Evolutionary conservation across 2,888 invertebrate species (phyloP).

Genomic region (Synergus umbraculus): DNA sequence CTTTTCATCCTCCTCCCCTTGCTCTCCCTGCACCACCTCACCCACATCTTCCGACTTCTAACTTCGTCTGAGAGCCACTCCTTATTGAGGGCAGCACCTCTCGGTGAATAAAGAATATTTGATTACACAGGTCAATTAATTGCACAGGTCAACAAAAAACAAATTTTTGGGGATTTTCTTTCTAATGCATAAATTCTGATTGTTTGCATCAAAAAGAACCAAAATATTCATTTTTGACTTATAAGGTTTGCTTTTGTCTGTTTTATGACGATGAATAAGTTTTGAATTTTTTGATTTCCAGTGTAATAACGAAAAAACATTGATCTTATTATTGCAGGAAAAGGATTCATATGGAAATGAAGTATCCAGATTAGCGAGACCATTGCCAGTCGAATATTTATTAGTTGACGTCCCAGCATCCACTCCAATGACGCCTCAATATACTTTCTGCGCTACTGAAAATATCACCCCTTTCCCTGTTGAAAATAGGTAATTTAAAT

Average conservation of each 20-base stretch:
- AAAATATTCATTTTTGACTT: too few species aligned
- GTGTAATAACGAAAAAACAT: neutral
- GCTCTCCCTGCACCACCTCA: too few species aligned
- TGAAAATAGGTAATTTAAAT: constrained; percentile 83
- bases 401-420: constrained; percentile 98
- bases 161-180: too few species aligned
- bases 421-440: constrained; percentile 88
- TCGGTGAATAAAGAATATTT: constrained; percentile 25
- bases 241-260: too few species aligned
- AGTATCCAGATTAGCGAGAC: constrained; percentile 93
- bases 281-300: too few species aligned
- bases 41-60: neutral
- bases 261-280: too few species aligned
- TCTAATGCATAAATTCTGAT: too few species aligned
- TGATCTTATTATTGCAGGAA: constrained; percentile 82
- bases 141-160: neutral
- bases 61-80: constrained; percentile 1
- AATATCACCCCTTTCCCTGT: constrained; percentile 85
- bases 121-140: neutral
- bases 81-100: constrained; percentile 8
- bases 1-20: constrained; percentile 11
- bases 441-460: constrained; percentile 84
- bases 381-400: constrained; percentile 98
- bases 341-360: constrained; percentile 99
- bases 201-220: too few species aligned